Conservation (phyloP, 2,888 invertebrate species). For the Limnephilus rhombicus region DNA sequence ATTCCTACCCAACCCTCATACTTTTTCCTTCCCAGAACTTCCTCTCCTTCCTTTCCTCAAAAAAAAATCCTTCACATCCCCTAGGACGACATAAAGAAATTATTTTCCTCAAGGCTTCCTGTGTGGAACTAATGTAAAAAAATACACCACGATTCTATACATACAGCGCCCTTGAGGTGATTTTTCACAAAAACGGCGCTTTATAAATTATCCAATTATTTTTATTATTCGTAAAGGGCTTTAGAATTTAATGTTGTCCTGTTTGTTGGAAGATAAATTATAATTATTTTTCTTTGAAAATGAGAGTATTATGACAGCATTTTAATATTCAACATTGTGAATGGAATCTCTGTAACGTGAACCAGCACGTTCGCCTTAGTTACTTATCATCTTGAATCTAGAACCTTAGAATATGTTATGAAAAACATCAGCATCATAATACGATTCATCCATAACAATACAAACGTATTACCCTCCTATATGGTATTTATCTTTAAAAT, state of each 20-base stretch:
- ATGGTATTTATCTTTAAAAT: neutral
- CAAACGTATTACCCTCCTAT: neutral
- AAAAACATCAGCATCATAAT: neutral
- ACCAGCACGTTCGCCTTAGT: neutral
- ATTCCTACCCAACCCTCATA: too few relatives aligned
- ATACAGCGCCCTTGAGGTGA: too few relatives aligned
- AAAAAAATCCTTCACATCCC: too few relatives aligned
- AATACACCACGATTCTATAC: neutral
- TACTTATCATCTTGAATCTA: neutral
- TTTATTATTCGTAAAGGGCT: neutral
- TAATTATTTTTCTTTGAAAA: neutral
- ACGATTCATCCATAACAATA: neutral
- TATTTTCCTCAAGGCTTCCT: too few relatives aligned
- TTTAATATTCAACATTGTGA: neutral
- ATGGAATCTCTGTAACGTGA: neutral
- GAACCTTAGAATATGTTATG: neutral
- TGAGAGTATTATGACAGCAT: neutral
- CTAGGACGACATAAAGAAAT: too few relatives aligned
- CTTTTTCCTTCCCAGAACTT: too few relatives aligned
- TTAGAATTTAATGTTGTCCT: neutral
- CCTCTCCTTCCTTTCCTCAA: too few relatives aligned
- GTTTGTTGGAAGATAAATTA: neutral
- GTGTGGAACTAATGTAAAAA: too few relatives aligned
- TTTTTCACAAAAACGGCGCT: too few relatives aligned
- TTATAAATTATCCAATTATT: too few relatives aligned